Evolutionary conservation across 2,797 vertebrate genomes (phyloP), one percentile per base, ranked within the genome.

Genomic region (Centroberyx gerrardi): DNA sequence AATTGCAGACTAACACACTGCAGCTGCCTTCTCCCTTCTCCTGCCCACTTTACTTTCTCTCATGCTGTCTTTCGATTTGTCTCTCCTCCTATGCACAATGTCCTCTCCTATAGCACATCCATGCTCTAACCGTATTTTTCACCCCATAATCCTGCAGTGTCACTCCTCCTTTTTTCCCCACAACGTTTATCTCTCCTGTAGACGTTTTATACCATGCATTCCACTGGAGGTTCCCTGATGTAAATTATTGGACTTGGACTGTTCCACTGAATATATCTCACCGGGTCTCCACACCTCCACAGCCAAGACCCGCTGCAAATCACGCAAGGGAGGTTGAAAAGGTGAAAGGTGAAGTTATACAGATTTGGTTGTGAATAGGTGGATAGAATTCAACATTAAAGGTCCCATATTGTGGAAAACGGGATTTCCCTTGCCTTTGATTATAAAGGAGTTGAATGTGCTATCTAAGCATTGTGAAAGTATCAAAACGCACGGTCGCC

Each of bases 1-100:
- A 76, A 87, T 90, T 86, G 80, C 78, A 85, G 62, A 78, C 87
- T 90, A 88, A 88, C 80, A 79, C 71, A 69, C 73, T 76, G 87
- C 88, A 88, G 87, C 85, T 87, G 86, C 79, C 74, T 69, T 42
- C 65, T 46, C 29, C 42, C n/a, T 22, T n/a, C 62, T 69, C 10
- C 14, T 66, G 4, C 28, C 28, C n/a, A 13, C 22, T 15, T 22
- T 27, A 58, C 7, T 58, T 12, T 22, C 13, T 53, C 4, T 5
- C 38, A 40, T 53, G 14, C 63, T 76, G 55, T 67, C 8, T 40
- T 40, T 40, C 8, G 65, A 3, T 44, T 22, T 44, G 6, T 15
- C n/a, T 5, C 42, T 55, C 40, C 15, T 4, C 46, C 10, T 46
- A 2, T 54, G 13, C 17, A 54, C 17, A 40, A 40, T 48, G n/a